Evolutionary conservation across 2,113 vertebrate species (phyloP), one percentile per base, ranked within the genome.

Genomic region (Quiscalus mexicanus): DNA sequence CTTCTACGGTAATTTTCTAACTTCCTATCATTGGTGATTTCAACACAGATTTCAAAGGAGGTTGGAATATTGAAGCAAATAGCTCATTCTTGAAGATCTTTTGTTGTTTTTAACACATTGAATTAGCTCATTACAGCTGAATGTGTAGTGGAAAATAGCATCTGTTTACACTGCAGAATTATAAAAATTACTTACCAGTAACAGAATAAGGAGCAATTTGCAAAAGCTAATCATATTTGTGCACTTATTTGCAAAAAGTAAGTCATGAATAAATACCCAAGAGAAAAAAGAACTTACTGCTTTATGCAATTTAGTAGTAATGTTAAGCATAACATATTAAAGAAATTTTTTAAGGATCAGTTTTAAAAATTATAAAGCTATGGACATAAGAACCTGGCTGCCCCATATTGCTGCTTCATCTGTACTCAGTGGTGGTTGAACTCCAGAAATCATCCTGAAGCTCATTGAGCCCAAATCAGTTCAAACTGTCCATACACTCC

Each of bases 161-260:
- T 97, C 96, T 98, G 94, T 98, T 98, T 98, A 96, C 86, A 92
- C 33, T 96, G 73, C 95, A 97, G 91, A 97, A 98, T 97, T 98
- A 95, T 95, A 98, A 98, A 98, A 98, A 97, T 98, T 98, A 98
- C 95, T 98, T 98, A 96, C 95, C 90, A 98, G 90, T 97, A 98
- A 96, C 91, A 97, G 91, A 98, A 97, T 97, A 97, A 97, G 93
- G 78, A 97, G 60, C 92, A 96, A 97, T 98, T 98, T 97, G 87
- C 93, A 97, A 98, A 97, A 97, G 90, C 93, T 98, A 98, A 98
- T 98, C 93, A 87, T 97, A 98, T 97, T 97, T 98, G 90, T 96
- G 87, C 89, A 97, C 74, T 97, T 97, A 95, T 97, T 97, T 98
- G 94, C 90, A 97, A 95, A 97, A 98, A 96, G 53, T 90, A 96